phyloP scores from a whole-genome alignment of 1,140 invertebrate genomes.

The Epicauta chinensis region DNA sequence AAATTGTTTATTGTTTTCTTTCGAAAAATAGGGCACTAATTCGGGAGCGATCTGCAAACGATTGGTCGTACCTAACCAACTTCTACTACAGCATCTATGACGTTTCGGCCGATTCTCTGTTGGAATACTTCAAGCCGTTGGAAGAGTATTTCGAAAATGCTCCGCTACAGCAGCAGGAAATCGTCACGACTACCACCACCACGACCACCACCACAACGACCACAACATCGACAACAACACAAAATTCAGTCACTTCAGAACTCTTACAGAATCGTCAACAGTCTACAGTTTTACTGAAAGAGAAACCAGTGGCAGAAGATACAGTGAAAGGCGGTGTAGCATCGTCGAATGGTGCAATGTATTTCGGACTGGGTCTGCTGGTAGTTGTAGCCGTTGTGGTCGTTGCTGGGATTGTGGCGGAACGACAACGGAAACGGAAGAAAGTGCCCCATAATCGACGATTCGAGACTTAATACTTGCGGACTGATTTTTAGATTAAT shows the following conservation, averaged over 20 bases:
- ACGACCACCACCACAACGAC: constrained; percentile 19
- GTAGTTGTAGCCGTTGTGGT: constrained; percentile 15
- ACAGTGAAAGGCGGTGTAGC: background rate
- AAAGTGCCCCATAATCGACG: constrained; percentile 27
- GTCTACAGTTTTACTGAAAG: background rate
- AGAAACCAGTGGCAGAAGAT: background rate
- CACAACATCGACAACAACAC: background rate
- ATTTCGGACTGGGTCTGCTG: constrained; percentile 1
- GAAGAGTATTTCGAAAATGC: constrained; percentile 38
- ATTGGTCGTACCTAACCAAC: constrained; percentile 30
- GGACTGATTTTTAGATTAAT: too few relatives aligned
- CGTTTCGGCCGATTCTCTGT: constrained; percentile 28
- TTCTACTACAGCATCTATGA: constrained; percentile 34
- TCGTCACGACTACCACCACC: constrained; percentile 20
- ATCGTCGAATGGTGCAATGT: background rate
- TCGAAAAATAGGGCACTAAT: constrained; percentile 27
- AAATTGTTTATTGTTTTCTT: too few relatives aligned
- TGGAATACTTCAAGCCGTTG: constrained; percentile 40
- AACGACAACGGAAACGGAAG: constrained; percentile 11
- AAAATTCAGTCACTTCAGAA: too few relatives aligned
- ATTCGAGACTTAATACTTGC: constrained; percentile 29
- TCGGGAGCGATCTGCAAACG: constrained; percentile 25
- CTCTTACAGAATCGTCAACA: background rate
- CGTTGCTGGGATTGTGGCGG: background rate
- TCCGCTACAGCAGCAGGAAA: constrained; percentile 26